A percentile compares a stretch with the other conserved stretches of the same genome.
Conservation (phyloP, 2,797 vertebrate species). For the Parotocinclus haroldoi region DNA sequence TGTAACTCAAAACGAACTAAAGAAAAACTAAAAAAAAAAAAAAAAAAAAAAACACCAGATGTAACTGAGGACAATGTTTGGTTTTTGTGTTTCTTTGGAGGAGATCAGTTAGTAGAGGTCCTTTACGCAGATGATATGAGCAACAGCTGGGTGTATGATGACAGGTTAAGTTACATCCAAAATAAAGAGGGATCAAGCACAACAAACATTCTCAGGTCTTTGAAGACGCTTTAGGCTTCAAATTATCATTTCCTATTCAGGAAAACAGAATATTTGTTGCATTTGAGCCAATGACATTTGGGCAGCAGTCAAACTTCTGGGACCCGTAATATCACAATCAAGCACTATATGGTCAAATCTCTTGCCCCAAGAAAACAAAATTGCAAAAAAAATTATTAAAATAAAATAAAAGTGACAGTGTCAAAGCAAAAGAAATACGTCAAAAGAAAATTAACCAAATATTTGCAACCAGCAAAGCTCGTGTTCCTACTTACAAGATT, state of each 20-base stretch:
- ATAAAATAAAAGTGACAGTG: constrained; percentile 41
- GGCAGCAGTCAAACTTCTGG: constrained; percentile 48
- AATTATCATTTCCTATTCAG: background rate
- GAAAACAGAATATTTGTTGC: constrained; percentile 44
- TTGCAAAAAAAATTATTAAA: constrained; percentile 44
- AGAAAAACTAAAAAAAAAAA: constrained; percentile 37
- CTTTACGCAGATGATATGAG: constrained; percentile 44
- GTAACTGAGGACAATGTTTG: constrained; percentile 46
- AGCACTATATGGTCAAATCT: constrained; percentile 42
- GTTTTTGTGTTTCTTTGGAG: constrained; percentile 51
- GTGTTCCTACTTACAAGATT: constrained; percentile 59
- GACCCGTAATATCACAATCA: constrained; percentile 49
- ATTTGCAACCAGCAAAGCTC: constrained; percentile 50
- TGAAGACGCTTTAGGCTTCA: background rate
- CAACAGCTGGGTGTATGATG: constrained; percentile 39
- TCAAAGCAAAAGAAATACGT: constrained; percentile 38
- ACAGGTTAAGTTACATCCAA: constrained; percentile 37
- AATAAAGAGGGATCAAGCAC: constrained; percentile 37
- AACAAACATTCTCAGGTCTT: constrained; percentile 42
- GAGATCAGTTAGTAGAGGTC: constrained; percentile 52
- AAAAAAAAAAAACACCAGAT: constrained; percentile 30
- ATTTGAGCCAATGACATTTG: constrained; percentile 47
- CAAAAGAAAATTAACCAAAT: constrained; percentile 41
- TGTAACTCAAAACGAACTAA: constrained; percentile 29
- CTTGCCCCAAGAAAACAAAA: constrained; percentile 52